These are phyloP conservation scores for Cladopsammia gracilis DNA, from an alignment of 64 coral and sea anemone genomes.

Conservation along the genomic window DNA sequence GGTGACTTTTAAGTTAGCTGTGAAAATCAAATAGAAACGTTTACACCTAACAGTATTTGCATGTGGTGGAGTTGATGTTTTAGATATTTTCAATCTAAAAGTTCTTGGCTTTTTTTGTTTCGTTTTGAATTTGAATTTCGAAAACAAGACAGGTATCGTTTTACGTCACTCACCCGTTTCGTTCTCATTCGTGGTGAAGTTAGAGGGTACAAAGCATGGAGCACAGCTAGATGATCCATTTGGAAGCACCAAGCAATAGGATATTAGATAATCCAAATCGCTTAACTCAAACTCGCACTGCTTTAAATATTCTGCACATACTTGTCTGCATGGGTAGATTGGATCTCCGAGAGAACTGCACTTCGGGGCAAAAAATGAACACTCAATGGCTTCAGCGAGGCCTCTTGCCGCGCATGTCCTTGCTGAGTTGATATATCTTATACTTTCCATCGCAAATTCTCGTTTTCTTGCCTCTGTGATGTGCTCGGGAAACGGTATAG, in stretches of 20 bases:
- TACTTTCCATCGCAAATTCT: background rate
- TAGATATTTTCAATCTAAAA: no score
- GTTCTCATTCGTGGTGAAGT: background rate
- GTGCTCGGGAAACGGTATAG: background rate
- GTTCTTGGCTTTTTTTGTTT: no score
- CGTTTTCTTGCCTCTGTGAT: background rate
- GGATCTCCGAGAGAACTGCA: background rate
- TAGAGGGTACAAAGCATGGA: background rate
- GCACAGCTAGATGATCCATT: background rate
- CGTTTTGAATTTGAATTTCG: background rate
- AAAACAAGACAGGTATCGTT: background rate
- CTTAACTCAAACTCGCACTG: background rate
- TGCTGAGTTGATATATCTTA: background rate
- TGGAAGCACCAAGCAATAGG: slow-evolving; percentile 2
- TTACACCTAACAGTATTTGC: no score
- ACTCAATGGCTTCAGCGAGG: slow-evolving; percentile 18
- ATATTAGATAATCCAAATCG: slow-evolving; percentile 9
- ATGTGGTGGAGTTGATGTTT: no score
- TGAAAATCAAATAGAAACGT: no score
- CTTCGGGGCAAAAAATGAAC: slow-evolving; percentile 19
- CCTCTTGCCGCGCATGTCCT: background rate
- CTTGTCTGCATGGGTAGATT: slow-evolving; percentile 2
- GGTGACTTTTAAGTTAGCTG: no score
- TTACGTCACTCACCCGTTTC: background rate
- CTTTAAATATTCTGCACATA: slow-evolving; percentile 14